A percentile compares a stretch with the other conserved stretches of the same genome.
These are phyloP conservation scores for Gymnarchus niloticus DNA, from an alignment of 2,113 vertebrate genomes.

Conservation along the genomic window DNA sequence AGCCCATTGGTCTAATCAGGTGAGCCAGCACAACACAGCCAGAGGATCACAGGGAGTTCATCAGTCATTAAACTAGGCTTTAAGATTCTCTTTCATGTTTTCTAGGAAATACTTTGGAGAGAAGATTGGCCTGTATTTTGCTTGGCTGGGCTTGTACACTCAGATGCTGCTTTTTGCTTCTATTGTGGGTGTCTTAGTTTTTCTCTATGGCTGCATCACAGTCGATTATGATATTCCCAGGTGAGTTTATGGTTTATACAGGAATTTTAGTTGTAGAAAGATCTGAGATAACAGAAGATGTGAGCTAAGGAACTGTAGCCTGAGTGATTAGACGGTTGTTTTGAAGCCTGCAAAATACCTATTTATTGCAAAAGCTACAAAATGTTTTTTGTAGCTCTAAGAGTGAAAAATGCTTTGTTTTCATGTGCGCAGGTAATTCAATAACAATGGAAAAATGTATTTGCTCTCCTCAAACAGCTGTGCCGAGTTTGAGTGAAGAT, in stretches of 20 bases:
- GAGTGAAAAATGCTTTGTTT: background rate
- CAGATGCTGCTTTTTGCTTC: conserved; percentile 96
- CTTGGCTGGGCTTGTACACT: conserved; percentile 97
- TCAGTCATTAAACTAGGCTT: background rate
- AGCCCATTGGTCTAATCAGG: conserved; percentile 92
- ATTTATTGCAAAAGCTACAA: background rate
- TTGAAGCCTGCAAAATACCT: background rate
- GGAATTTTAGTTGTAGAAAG: background rate
- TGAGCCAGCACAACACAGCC: conserved; percentile 36
- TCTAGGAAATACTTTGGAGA: conserved; percentile 96
- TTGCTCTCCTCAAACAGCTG: background rate
- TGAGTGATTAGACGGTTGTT: background rate
- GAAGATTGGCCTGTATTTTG: conserved; percentile 94
- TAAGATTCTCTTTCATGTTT: background rate
- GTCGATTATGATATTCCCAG: conserved; percentile 90
- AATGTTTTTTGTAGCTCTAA: background rate
- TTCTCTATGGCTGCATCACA: conserved; percentile 90
- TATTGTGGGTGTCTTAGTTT: conserved; percentile 86
- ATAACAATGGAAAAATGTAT: background rate
- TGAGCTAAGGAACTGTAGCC: background rate
- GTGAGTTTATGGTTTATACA: conserved; percentile 50
- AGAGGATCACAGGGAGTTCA: background rate
- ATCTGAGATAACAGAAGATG: background rate
- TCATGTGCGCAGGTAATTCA: background rate
- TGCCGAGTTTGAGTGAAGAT: background rate